Conservation (phyloP, 2,888 invertebrate genomes). For the Steinernema hermaphroditum region DNA sequence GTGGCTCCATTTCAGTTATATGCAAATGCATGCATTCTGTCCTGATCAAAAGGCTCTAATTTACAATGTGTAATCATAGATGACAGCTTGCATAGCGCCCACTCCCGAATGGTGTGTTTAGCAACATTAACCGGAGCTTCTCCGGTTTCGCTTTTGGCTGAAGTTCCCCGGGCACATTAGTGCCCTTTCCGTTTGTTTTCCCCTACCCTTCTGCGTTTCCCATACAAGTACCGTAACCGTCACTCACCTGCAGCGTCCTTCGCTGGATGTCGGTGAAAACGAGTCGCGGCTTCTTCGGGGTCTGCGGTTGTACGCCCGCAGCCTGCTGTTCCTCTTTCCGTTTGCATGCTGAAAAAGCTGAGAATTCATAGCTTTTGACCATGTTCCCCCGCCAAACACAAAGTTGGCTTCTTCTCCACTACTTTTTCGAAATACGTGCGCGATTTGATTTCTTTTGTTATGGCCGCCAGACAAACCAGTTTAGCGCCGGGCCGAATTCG, state of each 20-base stretch:
- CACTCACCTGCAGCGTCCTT: constrained; percentile 80
- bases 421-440: background rate
- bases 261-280: constrained; percentile 99
- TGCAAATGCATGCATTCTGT: too few relatives aligned
- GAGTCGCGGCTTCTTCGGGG: constrained; percentile 96
- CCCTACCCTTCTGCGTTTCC: background rate
- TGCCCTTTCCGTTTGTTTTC: constrained; percentile 2
- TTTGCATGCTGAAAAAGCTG: constrained; percentile 60
- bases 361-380: constrained; percentile 8
- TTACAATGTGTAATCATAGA: background rate
- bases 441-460: constrained; percentile 22
- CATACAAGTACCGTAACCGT: background rate
- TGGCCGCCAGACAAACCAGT: constrained; percentile 17
- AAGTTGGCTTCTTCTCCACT: background rate
- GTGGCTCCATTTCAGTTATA: too few relatives aligned
- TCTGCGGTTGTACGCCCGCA: constrained; percentile 24
- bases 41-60: too few relatives aligned
- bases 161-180: constrained; percentile 6
- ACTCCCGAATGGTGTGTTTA: background rate
- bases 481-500: background rate
- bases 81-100: background rate
- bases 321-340: constrained; percentile 56
- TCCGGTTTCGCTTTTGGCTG: background rate
- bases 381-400: too few relatives aligned
- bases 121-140: background rate